A percentile compares a stretch with the other conserved stretches of the same genome.
Conservation (phyloP, 2,113 vertebrate genomes). For the Globicephala melas region DNA sequence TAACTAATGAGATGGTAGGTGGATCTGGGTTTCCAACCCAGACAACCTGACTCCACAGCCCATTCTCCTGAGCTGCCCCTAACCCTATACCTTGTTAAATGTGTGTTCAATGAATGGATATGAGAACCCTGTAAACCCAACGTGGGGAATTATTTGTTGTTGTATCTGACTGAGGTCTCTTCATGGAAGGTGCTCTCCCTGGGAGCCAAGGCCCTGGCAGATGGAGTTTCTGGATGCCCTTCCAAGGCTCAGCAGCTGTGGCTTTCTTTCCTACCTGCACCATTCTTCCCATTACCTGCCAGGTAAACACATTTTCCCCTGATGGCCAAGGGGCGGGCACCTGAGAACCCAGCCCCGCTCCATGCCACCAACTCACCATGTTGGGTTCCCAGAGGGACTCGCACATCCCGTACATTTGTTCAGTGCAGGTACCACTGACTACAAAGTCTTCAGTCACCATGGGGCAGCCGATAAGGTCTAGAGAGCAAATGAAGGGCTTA, state of each 20-base stretch:
- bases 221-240: neutral
- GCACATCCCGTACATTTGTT: slow-evolving; percentile 99
- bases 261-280: neutral
- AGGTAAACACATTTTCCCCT: neutral
- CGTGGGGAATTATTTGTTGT: neutral
- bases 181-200: neutral
- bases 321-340: neutral
- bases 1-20: neutral
- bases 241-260: neutral
- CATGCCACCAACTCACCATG: slow-evolving; percentile 87
- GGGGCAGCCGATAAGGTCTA: slow-evolving; percentile 97
- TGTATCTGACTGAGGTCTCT: neutral
- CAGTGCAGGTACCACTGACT: slow-evolving; percentile 95
- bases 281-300: neutral
- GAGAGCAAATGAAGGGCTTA: slow-evolving; percentile 95
- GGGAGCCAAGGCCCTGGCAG: neutral
- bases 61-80: neutral
- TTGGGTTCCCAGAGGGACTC: slow-evolving; percentile 97
- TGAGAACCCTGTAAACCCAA: neutral
- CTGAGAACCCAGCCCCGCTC: neutral
- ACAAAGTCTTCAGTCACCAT: slow-evolving; percentile 98
- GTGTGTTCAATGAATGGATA: neutral
- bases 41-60: neutral
- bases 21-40: neutral
- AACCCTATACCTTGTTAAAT: neutral